Conservation (phyloP, 1,140 invertebrate species). For the Caenorhabditis remanei region DNA sequence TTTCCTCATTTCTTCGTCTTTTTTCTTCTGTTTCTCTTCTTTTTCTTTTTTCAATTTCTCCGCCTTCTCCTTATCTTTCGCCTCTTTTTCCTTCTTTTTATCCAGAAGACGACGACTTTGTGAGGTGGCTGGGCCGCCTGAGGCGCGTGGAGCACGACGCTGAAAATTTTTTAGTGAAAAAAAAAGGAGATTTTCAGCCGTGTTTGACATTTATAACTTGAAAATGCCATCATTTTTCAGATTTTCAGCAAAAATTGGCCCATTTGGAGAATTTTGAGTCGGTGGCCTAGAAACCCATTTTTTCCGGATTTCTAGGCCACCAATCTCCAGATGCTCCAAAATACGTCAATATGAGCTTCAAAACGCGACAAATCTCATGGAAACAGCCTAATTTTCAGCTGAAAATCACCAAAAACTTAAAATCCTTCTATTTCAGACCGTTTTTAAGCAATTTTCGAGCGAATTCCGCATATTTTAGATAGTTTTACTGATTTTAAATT, state of each 20-base stretch:
- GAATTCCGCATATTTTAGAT: too few species aligned
- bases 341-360: too few species aligned
- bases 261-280: background rate
- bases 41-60: background rate
- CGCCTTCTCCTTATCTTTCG: background rate
- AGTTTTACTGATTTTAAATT: too few species aligned
- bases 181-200: background rate
- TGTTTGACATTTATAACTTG: background rate
- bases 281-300: background rate
- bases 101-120: background rate
- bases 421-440: too few species aligned
- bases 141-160: background rate
- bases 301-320: too few species aligned
- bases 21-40: conserved; percentile 20
- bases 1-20: conserved; percentile 14
- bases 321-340: too few species aligned
- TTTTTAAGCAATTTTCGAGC: too few species aligned
- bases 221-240: background rate
- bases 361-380: too few species aligned
- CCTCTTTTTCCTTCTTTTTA: conserved; percentile 42
- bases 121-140: background rate
- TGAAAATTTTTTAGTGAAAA: background rate
- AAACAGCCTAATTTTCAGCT: too few species aligned
- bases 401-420: too few species aligned
- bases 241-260: background rate